Percentiles rank a stretch among this genome's conserved stretches.
These are phyloP conservation scores for Ascaphus truei DNA, from an alignment of 2,113 vertebrate species.

Conservation along the genomic window DNA sequence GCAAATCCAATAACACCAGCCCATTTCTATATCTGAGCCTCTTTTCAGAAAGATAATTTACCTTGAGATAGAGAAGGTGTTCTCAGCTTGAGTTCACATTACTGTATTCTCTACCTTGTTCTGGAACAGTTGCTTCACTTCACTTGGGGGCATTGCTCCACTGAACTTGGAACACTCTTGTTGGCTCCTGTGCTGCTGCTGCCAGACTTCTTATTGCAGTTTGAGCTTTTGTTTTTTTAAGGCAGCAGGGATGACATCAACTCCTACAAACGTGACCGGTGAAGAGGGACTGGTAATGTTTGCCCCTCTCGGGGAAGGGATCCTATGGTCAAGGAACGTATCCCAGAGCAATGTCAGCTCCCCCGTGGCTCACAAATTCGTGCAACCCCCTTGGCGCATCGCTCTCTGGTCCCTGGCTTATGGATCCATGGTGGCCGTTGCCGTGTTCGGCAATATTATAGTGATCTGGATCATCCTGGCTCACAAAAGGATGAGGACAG, in stretches of 20 bases:
- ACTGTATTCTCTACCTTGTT: background rate
- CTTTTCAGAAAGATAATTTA: no score
- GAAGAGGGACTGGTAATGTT: background rate
- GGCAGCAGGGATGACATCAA: background rate
- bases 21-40: no score
- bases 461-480: conserved; percentile 97
- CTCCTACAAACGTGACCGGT: background rate
- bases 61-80: background rate
- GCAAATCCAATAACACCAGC: no score
- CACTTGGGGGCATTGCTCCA: background rate
- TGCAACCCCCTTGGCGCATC: conserved; percentile 90
- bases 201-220: background rate
- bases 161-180: background rate
- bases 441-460: conserved; percentile 88
- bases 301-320: conserved; percentile 12
- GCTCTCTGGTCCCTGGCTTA: conserved; percentile 92
- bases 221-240: background rate
- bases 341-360: conserved; percentile 1
- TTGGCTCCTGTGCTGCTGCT: no score
- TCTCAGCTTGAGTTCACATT: background rate
- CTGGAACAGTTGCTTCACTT: no score
- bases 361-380: conserved; percentile 64
- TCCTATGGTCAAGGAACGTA: conserved; percentile 15
- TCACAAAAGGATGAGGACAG: conserved; percentile 93
- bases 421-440: conserved; percentile 81